Conservation (phyloP, 1,140 invertebrate species). For the Rhynchophorus ferrugineus region DNA sequence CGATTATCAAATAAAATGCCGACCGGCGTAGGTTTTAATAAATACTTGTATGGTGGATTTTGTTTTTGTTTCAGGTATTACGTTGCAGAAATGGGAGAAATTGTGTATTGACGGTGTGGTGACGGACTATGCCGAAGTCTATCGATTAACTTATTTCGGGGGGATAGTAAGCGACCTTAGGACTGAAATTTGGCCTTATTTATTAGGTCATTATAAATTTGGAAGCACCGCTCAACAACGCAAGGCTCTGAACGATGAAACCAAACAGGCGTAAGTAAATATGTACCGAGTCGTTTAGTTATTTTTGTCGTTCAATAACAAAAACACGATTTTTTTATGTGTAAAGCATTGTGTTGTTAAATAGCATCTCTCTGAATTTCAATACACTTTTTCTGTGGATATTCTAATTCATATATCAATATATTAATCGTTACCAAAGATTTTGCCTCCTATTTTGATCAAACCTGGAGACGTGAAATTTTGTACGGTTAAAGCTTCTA, state of each 20-base stretch:
- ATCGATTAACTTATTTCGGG: slow-evolving; percentile 78
- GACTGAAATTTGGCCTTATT: slow-evolving; percentile 84
- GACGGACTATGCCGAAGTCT: slow-evolving; percentile 62
- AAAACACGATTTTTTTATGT: neutral
- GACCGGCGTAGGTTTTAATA: too few species aligned
- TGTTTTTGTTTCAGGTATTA: slow-evolving; percentile 56
- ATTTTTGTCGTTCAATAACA: neutral
- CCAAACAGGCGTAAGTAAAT: slow-evolving; percentile 52
- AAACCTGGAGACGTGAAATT: too few species aligned
- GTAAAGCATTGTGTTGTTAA: too few species aligned
- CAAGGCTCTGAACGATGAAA: slow-evolving; percentile 55
- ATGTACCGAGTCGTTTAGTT: too few species aligned
- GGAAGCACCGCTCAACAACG: slow-evolving; percentile 64
- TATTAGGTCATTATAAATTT: slow-evolving; percentile 81
- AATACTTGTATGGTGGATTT: neutral
- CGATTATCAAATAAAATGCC: too few species aligned
- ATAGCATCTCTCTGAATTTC: too few species aligned
- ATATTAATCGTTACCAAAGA: too few species aligned
- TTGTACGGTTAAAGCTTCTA: too few species aligned
- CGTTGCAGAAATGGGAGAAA: slow-evolving; percentile 58
- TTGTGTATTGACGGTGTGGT: slow-evolving; percentile 55
- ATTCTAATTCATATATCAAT: neutral
- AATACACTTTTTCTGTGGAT: neutral
- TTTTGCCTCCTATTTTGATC: too few species aligned
- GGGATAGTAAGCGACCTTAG: slow-evolving; percentile 73